A percentile compares a stretch with the other conserved stretches of the same genome.
Evolutionary conservation across 2,888 invertebrate species (phyloP).

Genomic region (Drosophila diplacantha): DNA sequence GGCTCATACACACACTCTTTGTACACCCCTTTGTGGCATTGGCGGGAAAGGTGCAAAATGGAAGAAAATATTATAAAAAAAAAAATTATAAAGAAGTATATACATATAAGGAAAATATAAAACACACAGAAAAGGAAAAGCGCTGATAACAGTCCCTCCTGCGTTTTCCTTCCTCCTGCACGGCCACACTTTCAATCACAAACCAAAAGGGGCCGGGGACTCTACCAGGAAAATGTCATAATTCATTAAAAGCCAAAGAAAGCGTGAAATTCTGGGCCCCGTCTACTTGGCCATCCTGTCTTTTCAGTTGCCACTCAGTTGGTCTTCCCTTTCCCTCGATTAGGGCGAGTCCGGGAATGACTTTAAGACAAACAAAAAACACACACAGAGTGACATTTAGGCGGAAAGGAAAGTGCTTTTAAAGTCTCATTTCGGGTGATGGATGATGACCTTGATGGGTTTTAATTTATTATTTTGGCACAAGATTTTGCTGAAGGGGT

Average conservation of each 20-base stretch:
- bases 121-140: slow-evolving; percentile 15
- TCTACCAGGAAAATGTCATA: slow-evolving; percentile 62
- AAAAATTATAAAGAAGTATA: neutral
- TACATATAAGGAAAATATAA: slow-evolving; percentile 7
- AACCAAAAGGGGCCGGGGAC: slow-evolving; percentile 12
- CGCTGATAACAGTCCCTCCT: slow-evolving; percentile 50
- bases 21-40: slow-evolving; percentile 28
- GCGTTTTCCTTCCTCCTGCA: slow-evolving; percentile 12
- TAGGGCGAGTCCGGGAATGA: slow-evolving; percentile 11
- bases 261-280: slow-evolving; percentile 50
- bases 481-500: neutral
- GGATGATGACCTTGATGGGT: slow-evolving; percentile 27
- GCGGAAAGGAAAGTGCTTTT: slow-evolving; percentile 29
- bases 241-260: slow-evolving; percentile 69
- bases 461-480: slow-evolving; percentile 2
- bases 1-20: slow-evolving; percentile 5
- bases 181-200: slow-evolving; percentile 12
- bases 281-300: slow-evolving; percentile 18
- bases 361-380: slow-evolving; percentile 26
- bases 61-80: slow-evolving; percentile 42
- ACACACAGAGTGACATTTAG: slow-evolving; percentile 21
- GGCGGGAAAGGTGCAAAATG: slow-evolving; percentile 59
- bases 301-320: slow-evolving; percentile 16
- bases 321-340: slow-evolving; percentile 4
- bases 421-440: slow-evolving; percentile 31